Conservation (phyloP, 2,797 vertebrate genomes). For the Crocidura indochinensis region DNA sequence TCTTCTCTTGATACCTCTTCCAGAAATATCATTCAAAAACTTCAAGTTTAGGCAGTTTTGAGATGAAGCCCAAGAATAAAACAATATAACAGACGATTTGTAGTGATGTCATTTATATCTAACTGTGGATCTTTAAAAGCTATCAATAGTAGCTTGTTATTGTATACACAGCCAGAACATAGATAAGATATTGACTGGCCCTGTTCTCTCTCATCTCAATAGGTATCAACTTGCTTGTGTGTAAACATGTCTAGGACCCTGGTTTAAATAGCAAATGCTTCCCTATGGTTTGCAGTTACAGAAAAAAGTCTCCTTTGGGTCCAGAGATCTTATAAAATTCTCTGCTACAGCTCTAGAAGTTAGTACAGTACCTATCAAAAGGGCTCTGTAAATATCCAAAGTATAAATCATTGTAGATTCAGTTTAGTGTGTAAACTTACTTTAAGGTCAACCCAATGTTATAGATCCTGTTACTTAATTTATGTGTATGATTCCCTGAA, state of each 20-base stretch:
- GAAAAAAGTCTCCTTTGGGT: not conserved
- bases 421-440: not conserved
- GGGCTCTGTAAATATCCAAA: constrained; percentile 1
- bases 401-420: constrained; percentile 10
- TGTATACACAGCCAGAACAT: not conserved
- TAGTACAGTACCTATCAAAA: constrained; percentile 32
- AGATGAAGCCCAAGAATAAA: constrained; percentile 89
- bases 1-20: constrained; percentile 94
- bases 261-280: constrained; percentile 41
- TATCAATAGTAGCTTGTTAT: not conserved
- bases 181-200: not conserved
- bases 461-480: constrained; percentile 7
- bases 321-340: not conserved
- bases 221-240: not conserved
- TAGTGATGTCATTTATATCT: constrained; percentile 7
- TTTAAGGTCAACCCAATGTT: constrained; percentile 43
- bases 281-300: constrained; percentile 8
- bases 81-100: constrained; percentile 20
- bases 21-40: constrained; percentile 93
- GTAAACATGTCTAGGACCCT: constrained; percentile 25
- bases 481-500: not conserved
- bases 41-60: constrained; percentile 93
- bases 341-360: not conserved
- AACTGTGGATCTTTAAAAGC: not conserved
- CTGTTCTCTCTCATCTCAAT: constrained; percentile 12